These are phyloP conservation scores for Leptinotarsa rubiginosa DNA, from an alignment of 2,888 invertebrate genomes.

Conservation along the genomic window DNA sequence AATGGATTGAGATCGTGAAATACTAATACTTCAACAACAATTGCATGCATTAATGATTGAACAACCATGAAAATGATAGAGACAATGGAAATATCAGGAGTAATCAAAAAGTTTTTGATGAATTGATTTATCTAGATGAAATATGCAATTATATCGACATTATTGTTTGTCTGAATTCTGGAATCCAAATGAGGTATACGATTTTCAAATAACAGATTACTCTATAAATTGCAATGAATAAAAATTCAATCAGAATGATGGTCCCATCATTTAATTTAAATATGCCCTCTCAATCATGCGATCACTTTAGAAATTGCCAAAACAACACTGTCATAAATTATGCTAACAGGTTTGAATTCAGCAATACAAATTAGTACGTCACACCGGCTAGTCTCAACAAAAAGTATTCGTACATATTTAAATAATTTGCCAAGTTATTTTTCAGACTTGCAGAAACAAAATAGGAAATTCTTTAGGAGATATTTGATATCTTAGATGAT, in stretches of 20 bases:
- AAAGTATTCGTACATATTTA: constrained; percentile 8
- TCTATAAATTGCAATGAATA: not conserved
- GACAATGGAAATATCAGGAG: constrained; percentile 11
- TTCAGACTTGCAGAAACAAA: not conserved
- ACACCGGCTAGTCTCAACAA: constrained; percentile 11
- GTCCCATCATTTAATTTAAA: constrained; percentile 10
- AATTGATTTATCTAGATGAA: constrained; percentile 6
- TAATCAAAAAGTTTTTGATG: constrained; percentile 14
- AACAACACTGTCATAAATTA: constrained; percentile 3
- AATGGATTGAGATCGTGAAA: too few species aligned
- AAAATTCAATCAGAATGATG: constrained; percentile 20
- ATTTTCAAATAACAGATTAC: constrained; percentile 14
- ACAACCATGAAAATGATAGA: not conserved
- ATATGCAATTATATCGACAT: not conserved
- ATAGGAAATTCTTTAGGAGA: too few species aligned
- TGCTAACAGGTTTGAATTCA: not conserved
- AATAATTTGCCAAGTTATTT: not conserved
- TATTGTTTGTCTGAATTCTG: constrained; percentile 14
- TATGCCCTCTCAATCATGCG: not conserved
- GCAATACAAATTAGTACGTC: not conserved
- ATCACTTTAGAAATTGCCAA: not conserved
- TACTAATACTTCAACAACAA: constrained; percentile 8
- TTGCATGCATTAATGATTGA: not conserved
- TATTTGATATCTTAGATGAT: too few species aligned
- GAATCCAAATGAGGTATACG: constrained; percentile 2